Conservation (phyloP, 2,888 invertebrate genomes). For the Cerastoderma edule region DNA sequence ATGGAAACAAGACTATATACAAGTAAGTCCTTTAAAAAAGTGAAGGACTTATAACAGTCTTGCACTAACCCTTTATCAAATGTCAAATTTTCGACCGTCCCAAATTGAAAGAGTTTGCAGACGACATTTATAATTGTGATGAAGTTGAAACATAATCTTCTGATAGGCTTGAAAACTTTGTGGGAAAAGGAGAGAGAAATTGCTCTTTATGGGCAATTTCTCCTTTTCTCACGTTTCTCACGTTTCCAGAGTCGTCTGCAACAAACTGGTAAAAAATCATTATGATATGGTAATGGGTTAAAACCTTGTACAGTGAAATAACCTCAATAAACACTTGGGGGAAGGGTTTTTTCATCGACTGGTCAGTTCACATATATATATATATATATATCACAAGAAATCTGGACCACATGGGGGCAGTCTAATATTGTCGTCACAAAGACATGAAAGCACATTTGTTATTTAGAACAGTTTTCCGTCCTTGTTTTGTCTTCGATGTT, state of each 20-base stretch:
- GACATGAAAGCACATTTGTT: neutral
- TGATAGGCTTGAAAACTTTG: neutral
- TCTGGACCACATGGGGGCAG: neutral
- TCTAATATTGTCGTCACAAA: neutral
- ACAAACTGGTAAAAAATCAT: neutral
- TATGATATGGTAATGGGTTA: neutral
- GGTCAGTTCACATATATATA: neutral
- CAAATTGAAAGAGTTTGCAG: too few relatives aligned
- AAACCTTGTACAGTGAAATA: neutral
- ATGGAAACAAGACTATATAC: neutral
- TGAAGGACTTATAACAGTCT: neutral
- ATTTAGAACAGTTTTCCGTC: conserved; percentile 17
- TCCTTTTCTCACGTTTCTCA: neutral
- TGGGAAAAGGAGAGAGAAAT: conserved; percentile 11
- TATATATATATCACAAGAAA: neutral
- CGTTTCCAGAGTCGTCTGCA: neutral
- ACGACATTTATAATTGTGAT: neutral
- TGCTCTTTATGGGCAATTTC: neutral
- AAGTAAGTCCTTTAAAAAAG: neutral
- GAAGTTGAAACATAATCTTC: neutral
- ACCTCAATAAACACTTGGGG: neutral
- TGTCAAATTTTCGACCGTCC: too few relatives aligned
- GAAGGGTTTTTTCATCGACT: too few relatives aligned
- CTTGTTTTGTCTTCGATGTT: conserved; percentile 2
- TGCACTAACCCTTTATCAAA: too few relatives aligned